Base-by-base conservation (phyloP, 2,113 vertebrate genomes). In the Ginglymostoma cirratum region DNA sequence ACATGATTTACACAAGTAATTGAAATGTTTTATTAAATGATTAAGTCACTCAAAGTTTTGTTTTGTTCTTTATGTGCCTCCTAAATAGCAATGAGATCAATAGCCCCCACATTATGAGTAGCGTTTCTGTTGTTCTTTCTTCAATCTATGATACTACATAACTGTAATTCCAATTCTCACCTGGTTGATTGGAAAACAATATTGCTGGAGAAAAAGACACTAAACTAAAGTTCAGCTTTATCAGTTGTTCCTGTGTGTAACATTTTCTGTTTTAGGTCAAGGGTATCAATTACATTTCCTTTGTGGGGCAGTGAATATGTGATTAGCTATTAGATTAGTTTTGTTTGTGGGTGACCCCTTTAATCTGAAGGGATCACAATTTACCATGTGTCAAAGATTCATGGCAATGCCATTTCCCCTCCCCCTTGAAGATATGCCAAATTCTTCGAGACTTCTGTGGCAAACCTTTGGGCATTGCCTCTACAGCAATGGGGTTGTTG, bases 381-480 rank as follows among this genome's bases (percentile, higher is more conserved):
- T 95, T 95, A 52, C 23, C 67, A 72, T 38, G 27, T 34, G 24
- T 30, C 23, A 1, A 45, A 21, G 66, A 94, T 66, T 70, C 92
- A 94, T 30, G 24, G 24, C 72, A 65, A 95, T 42, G 67, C 67
- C 24, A 12, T 61, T 61, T 10, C 55, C 55, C 7, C 7, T 12
- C 55, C 55, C 1, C 42, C 72, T 48, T 95, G 23, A 72, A 95
- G 24, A 72, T 72, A 69, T 95, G 93, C 67, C 67, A 95, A 95
- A 72, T 69, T 72, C 21, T 72, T n/a, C 10, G 10, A 95, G 42
- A 72, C 23, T 48, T 42, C 93, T 34, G 24, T 48, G 67, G 93
- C 67, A 95, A 95, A 27, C 66, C 24, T 95, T 94, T 95, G 38
- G 93, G 15, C 87, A 90, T 90, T 90, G 87, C 61, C 61, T 55